Percentiles rank a stretch among this genome's conserved stretches.
Evolutionary conservation across 2,888 invertebrate species (phyloP).

Genomic region (Polyommatus iphigenia): DNA sequence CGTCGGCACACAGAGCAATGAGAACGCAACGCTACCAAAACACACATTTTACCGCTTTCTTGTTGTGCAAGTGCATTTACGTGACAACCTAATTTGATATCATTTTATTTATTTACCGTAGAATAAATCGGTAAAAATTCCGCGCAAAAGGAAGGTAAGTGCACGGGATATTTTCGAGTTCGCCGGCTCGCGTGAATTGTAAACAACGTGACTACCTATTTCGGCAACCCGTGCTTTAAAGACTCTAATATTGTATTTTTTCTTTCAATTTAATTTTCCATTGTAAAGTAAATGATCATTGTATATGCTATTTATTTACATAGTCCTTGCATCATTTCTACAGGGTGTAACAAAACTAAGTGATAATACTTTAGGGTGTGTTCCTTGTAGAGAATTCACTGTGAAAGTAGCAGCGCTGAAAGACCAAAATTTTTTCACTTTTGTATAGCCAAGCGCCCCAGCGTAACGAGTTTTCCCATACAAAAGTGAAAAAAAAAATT

Average conservation of each 20-base stretch:
- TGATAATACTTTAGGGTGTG: too few species aligned
- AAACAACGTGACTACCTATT: not conserved
- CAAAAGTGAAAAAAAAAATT: too few species aligned
- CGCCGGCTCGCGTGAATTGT: not conserved
- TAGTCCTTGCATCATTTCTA: not conserved
- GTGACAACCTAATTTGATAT: slow-evolving; percentile 58
- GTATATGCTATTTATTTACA: not conserved
- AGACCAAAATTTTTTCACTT: too few species aligned
- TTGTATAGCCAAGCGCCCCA: too few species aligned
- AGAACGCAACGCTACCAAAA: slow-evolving; percentile 57
- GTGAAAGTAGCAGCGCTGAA: too few species aligned
- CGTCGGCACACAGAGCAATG: slow-evolving; percentile 64
- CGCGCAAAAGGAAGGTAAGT: slow-evolving; percentile 77
- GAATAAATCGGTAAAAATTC: slow-evolving; percentile 64
- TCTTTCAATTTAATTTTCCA: not conserved
- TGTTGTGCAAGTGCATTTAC: slow-evolving; percentile 63
- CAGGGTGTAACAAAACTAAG: too few species aligned
- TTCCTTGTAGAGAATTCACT: too few species aligned
- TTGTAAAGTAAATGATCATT: not conserved
- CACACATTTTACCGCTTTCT: slow-evolving; percentile 51
- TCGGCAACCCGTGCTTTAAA: not conserved
- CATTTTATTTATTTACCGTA: slow-evolving; percentile 44
- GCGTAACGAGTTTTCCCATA: too few species aligned
- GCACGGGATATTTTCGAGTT: slow-evolving; percentile 35
- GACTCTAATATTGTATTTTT: not conserved